Percentiles rank a stretch among this genome's conserved stretches.
Evolutionary conservation across 1,140 invertebrate genomes (phyloP).

Genomic region (Scaptomyza montana): DNA sequence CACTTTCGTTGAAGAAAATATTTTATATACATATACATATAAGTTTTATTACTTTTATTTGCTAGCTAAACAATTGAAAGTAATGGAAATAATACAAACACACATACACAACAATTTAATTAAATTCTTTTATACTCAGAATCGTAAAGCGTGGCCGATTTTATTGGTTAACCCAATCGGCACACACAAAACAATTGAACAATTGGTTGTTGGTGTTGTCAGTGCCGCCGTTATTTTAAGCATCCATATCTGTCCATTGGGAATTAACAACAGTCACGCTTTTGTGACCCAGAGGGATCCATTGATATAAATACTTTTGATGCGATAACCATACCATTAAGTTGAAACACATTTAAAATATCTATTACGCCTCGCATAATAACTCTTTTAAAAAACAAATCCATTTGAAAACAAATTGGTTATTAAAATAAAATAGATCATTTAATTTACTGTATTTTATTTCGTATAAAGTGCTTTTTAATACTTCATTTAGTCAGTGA

Average conservation of each 20-base stretch:
- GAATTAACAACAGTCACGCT: conserved; percentile 58
- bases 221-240: conserved; percentile 11
- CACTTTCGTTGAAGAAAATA: background rate
- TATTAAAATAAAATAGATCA: background rate
- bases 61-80: conserved; percentile 43
- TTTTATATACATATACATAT: background rate
- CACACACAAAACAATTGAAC: conserved; percentile 68
- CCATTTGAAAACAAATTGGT: background rate
- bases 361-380: conserved; percentile 21
- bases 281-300: conserved; percentile 31
- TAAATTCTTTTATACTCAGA: conserved; percentile 38
- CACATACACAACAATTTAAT: conserved; percentile 37
- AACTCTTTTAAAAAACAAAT: conserved; percentile 5
- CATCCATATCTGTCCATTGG: conserved; percentile 8
- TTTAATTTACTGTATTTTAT: no score
- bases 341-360: conserved; percentile 12
- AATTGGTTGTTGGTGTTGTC: conserved; percentile 35
- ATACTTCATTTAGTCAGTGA: no score
- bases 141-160: conserved; percentile 64
- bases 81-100: conserved; percentile 32
- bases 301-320: conserved; percentile 44
- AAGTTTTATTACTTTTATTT: conserved; percentile 35
- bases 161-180: conserved; percentile 60
- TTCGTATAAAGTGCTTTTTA: no score
- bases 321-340: conserved; percentile 41